Conservation (phyloP, 2,113 vertebrate genomes). For the Butorides virescens region DNA sequence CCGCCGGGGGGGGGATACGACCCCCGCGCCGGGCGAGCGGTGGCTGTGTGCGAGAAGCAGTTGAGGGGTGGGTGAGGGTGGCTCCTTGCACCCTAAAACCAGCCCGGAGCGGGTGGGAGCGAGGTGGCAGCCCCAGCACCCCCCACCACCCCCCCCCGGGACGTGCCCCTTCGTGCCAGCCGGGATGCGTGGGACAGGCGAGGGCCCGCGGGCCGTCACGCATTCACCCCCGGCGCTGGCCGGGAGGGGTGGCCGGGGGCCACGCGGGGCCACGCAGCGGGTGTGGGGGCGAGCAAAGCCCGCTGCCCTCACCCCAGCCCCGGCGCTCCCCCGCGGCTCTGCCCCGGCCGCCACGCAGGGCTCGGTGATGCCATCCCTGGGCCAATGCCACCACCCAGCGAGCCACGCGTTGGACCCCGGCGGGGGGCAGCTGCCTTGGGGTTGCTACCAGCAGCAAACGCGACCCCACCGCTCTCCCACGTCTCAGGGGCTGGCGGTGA, state of each 20-base stretch:
- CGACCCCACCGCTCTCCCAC: accelerated
- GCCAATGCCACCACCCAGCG: not conserved
- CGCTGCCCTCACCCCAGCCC: accelerated
- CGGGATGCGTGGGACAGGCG: accelerated
- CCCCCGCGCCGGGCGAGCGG: not conserved
- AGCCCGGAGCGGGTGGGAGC: not conserved
- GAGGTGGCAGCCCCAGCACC: not conserved
- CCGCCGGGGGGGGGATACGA: not conserved
- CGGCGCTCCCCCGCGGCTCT: accelerated
- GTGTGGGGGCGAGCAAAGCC: not conserved
- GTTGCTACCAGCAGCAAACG: not conserved
- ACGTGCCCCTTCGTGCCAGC: not conserved
- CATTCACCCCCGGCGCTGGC: not conserved
- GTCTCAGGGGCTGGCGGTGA: not conserved
- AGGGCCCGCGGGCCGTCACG: accelerated
- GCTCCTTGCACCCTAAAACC: not conserved
- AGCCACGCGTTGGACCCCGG: accelerated
- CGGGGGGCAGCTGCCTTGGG: not conserved
- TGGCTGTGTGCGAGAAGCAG: not conserved
- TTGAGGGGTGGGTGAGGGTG: not conserved
- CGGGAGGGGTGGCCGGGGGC: not conserved
- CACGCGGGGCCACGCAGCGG: not conserved
- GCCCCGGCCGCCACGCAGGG: not conserved
- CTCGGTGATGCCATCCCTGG: not conserved
- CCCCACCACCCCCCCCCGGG: not conserved